A percentile compares a stretch with the other conserved stretches of the same genome.
phyloP scores from a whole-genome alignment of 2,888 invertebrate species.

The Plebejus anna region DNA sequence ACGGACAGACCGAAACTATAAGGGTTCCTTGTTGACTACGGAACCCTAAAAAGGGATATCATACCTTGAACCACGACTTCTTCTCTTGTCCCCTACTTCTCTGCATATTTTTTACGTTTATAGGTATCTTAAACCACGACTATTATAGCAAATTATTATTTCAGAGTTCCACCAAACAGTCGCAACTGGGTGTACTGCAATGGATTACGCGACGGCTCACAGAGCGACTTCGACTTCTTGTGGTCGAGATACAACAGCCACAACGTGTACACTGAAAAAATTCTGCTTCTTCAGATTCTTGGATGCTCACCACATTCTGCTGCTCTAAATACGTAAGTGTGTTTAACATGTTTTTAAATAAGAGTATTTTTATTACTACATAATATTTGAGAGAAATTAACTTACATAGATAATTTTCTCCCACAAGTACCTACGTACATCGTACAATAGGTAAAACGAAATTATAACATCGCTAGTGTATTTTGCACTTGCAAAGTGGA shows the following conservation, averaged over 20 bases:
- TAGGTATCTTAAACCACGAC: background rate
- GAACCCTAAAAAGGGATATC: too few species aligned
- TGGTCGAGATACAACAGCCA: slow-evolving; percentile 81
- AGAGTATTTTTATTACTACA: background rate
- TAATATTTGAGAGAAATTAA: too few species aligned
- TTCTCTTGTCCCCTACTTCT: background rate
- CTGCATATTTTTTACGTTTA: background rate
- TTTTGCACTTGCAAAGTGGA: too few species aligned
- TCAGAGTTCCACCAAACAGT: slow-evolving; percentile 66
- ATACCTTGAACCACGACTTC: background rate
- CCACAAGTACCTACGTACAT: too few species aligned
- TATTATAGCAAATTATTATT: slow-evolving; percentile 8
- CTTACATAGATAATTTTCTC: too few species aligned
- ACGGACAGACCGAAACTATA: too few species aligned
- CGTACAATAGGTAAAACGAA: too few species aligned
- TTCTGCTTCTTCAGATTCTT: slow-evolving; percentile 81
- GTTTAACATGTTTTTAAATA: too few species aligned
- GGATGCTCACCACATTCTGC: slow-evolving; percentile 82
- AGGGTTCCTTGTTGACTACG: too few species aligned
- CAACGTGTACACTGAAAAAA: slow-evolving; percentile 84
- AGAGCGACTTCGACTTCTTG: slow-evolving; percentile 82
- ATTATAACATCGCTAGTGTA: too few species aligned
- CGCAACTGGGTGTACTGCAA: slow-evolving; percentile 87
- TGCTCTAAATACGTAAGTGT: slow-evolving; percentile 72
- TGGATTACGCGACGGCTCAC: slow-evolving; percentile 81